Evolutionary conservation across 2,797 vertebrate genomes (phyloP), one percentile per base, ranked within the genome.

Genomic region (Onychomys arenicola): DNA sequence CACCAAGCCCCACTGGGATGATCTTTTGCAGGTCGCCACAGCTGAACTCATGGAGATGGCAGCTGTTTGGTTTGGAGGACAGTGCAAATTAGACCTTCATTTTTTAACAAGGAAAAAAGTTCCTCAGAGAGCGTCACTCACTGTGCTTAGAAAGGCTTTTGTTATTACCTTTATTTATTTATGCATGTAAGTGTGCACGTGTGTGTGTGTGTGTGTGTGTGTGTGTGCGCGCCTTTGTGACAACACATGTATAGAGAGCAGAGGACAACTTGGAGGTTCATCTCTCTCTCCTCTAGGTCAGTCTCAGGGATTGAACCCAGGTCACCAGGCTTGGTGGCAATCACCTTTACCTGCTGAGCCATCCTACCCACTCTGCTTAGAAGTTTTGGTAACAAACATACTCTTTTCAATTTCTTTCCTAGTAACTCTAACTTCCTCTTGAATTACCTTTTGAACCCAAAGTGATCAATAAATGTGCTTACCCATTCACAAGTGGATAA

Each of bases 91-190:
- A 73, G 67, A 57, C 25, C 52, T 78, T 95, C 75, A 84, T 43
- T 96, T 19, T 92, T 94, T 78, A 94, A 67, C n/a, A 93, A 78
- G 65, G 52, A 88, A 91, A 92, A 77, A 75, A 25, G 37, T 43
- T 92, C 85, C 37, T 96, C 65, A 49, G 46, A 92, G 21, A 43
- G n/a, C 12, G 83, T 46, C 19, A 77, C 78, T 91, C 25, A 82
- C 55, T 86, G 49, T 76, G 32, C 57, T 96, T 83, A 81, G 17
- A 87, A 88, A 37, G n/a, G 59, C 40, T 88, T 29, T 88, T 73
- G 29, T 73, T 57, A 55, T 55, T 37, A 7, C n/a, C 13, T 71
- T 37, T 71, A 57, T 55, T 80, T 55, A 55, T 55, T 37, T 86
- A 23, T 40, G 34, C 37, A 29, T 87, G 23, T 37, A 27, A 27